Evolutionary conservation across 2,113 vertebrate species (phyloP), one percentile per base, ranked within the genome.

Genomic region (Tapirus terrestris): DNA sequence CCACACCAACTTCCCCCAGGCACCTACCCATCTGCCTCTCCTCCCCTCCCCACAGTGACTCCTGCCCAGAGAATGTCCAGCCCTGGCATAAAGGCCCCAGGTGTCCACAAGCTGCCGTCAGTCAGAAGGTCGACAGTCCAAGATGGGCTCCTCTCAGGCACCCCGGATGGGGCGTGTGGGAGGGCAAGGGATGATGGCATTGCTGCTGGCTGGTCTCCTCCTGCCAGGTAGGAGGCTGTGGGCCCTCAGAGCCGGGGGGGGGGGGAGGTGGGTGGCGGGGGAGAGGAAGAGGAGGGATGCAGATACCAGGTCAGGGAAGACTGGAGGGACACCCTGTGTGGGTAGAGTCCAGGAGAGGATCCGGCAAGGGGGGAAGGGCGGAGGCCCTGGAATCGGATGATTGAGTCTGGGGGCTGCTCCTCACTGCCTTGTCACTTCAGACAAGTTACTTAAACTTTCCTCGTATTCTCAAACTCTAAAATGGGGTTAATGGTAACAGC

Each of bases 51-150:
- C 80, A 77, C 63, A 31, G 82, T 98, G 98, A 98, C 98, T 98
- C 96, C 95, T 98, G 97, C 86, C 87, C 56, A 0, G 96, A 87
- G 97, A 98, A 98, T 98, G 98, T 97, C 96, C 97, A 94, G 94
- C 95, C 94, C 96, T 70, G 81, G 56, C 97, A 98, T 98, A 98
- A 98, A 98, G 97, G 95, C 83, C 86, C 70, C 0, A 0, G 56
- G 84, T 79, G 90, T 60, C 97, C 97, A n/a, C 0, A 10, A 79
- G 93, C 23, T 73, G 43, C 86, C 1, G 36, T 89, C 96, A 97
- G 87, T 97, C 93, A 39, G 93, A 51, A 96, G 92, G 67, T 94
- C 65, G 29, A 9, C 63, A 1, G 58, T 91, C 81, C 82, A 43
- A 53, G 80, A 97, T 97, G 98, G 93, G 91, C 70, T 97, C 58